Evolutionary conservation across 2,113 vertebrate species (phyloP), one percentile per base, ranked within the genome.

Genomic region (Dipodomys ordii): DNA sequence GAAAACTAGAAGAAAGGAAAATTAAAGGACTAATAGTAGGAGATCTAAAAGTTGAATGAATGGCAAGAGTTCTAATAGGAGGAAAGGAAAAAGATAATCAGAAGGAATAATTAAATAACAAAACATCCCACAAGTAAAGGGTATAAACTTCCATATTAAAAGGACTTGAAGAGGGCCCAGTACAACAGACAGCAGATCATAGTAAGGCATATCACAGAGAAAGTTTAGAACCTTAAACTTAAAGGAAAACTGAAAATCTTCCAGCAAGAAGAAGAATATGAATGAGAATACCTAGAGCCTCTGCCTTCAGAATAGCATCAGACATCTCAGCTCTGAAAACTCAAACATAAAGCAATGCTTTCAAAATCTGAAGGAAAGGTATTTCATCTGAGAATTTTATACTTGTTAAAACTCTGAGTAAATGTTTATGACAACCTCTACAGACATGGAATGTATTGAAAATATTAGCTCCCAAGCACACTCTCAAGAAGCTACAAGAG

Each of bases 241-340:
- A 87, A 62, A 96, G 89, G 32, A 76, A 96, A 74, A 85, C 22
- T 27, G 71, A 84, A 90, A 74, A 30, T 53, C 49, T 53, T 53
- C 49, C 49, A 53, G 12, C 49, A 39, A 39, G 39, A 53, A 53
- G 49, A 53, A 53, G 12, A 53, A 9, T 53, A 53, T 53, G 49
- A 53, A 53, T 53, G 49, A 53, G 49, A 53, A 53, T 53, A 53
- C 49, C 49, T 53, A 13, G 49, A 53, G 11, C 30, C 44, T 76
- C 27, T 89, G 64, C 27, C 87, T 65, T 92, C 57, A 67, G 91
- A 93, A 80, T 80, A 46, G 8, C 27, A 74, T 30, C 20, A 57
- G 78, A 77, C 27, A 74, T 79, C 71, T 92, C 35, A 71, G 62
- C 1, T 46, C 53, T 64, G 49, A 93, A 91, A 72, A 4, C 8